Conservation (phyloP, 2,888 invertebrate genomes). For the Cheiracanthium punctorium region DNA sequence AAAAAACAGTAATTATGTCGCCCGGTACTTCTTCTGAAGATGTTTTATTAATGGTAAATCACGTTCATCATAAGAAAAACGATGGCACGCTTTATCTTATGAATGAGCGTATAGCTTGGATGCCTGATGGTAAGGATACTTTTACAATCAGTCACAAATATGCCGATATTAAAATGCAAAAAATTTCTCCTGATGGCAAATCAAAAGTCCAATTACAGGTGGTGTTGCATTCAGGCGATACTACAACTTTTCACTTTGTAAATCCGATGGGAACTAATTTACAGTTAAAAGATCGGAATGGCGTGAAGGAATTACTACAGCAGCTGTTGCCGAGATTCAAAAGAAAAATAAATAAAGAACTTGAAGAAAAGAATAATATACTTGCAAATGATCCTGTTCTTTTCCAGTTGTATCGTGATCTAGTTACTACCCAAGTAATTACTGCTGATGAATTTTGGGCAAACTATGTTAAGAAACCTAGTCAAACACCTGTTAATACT, state of each 20-base stretch:
- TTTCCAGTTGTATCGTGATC: conserved; percentile 95
- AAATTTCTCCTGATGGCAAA: conserved; percentile 95
- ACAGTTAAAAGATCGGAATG: conserved; percentile 92
- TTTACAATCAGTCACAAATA: conserved; percentile 95
- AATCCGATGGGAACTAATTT: conserved; percentile 88
- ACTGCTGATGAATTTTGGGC: conserved; percentile 99
- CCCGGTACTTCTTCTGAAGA: conserved; percentile 89
- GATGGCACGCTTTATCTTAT: conserved; percentile 96
- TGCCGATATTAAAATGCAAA: conserved; percentile 97
- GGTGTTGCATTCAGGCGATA: conserved; percentile 92
- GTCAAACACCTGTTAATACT: conserved; percentile 77
- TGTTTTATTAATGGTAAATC: conserved; percentile 91
- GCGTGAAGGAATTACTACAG: conserved; percentile 93
- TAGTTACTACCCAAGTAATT: conserved; percentile 96
- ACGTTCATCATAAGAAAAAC: conserved; percentile 96
- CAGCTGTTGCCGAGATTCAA: conserved; percentile 94
- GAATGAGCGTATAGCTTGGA: conserved; percentile 97
- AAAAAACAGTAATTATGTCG: no score
- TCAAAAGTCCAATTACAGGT: conserved; percentile 98
- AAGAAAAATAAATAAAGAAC: conserved; percentile 90
- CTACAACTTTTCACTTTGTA: conserved; percentile 98
- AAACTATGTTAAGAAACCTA: conserved; percentile 79
- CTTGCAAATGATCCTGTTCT: conserved; percentile 92
- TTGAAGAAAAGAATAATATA: conserved; percentile 91
- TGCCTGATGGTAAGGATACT: conserved; percentile 91